Base-by-base conservation (phyloP, 2,888 invertebrate genomes). In the Anorthoa munda region DNA sequence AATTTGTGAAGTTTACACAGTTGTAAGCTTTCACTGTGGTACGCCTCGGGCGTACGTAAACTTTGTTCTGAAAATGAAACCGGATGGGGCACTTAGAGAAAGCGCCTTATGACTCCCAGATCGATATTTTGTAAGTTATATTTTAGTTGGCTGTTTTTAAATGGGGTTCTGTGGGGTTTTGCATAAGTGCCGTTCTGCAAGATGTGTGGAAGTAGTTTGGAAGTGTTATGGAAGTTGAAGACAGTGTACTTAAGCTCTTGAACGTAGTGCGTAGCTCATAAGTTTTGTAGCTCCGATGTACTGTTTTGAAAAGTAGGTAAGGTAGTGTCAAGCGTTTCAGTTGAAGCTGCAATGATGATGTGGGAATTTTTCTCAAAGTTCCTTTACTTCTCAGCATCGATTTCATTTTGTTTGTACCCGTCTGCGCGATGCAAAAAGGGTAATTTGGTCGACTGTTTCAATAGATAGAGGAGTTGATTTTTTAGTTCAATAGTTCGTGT, bases 1-100 rank as follows among this genome's bases (percentile, higher is more conserved):
- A 87, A 87, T 87, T 88, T 86, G 79, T 78, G 39, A 87, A 87
- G 80, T 87, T 87, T 86, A 84, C 87, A 82, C 87, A 84, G 87
- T 86, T 84, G 85, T 84, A 81, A 83, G 86, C 85, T 86, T 85
- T 88, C 86, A 76, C 81, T 82, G 72, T 61, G 83, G 72, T 66
- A 72, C 72, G 85, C 85, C 70, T 75, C 66, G 31, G 68, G 87
- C 82, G 80, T 74, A 81, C 71, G 77, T 78, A 82, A 87, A 87
- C 82, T 88, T 87, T 85, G 82, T 85, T 81, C 77, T 73, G 78
- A 86, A 87, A 86, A 87, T 87, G 83, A 86, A 87, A 88, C 87
- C 77, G 79, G 87, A 86, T 82, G 83, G 85, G 79, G 70, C 79
- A 85, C 80, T 87, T 86, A 85, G 83, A 76, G 71, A 77, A 78